These are phyloP conservation scores for Sinocyclocheilus anophthalmus DNA, from an alignment of 2,113 vertebrate species.

Conservation along the genomic window DNA sequence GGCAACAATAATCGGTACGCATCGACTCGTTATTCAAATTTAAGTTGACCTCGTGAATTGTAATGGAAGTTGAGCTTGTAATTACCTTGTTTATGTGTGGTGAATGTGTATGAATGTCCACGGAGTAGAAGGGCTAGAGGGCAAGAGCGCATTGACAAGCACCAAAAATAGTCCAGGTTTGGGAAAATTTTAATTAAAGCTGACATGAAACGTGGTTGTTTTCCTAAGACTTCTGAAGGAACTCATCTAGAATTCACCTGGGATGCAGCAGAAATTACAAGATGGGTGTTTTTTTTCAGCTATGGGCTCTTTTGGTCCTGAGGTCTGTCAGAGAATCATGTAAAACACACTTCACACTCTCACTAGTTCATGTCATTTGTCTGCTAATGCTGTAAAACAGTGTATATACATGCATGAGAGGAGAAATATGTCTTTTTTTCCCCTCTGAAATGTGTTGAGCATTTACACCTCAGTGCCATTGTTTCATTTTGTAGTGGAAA, in stretches of 20 bases:
- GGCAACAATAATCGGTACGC: slow-evolving; percentile 49
- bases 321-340: not conserved
- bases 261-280: not conserved
- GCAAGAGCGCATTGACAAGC: not conserved
- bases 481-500: not conserved
- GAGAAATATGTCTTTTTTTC: not conserved
- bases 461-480: not conserved
- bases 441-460: not conserved
- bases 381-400: not conserved
- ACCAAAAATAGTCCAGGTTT: not conserved
- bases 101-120: not conserved
- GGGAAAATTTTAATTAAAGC: not conserved
- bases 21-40: slow-evolving; percentile 21
- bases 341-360: not conserved
- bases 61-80: slow-evolving; percentile 21
- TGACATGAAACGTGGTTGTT: slow-evolving; percentile 13
- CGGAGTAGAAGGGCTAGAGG: not conserved
- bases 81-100: slow-evolving; percentile 16
- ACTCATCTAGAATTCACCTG: not conserved
- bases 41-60: slow-evolving; percentile 6
- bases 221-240: not conserved
- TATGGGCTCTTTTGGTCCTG: not conserved
- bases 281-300: not conserved
- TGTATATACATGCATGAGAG: not conserved
- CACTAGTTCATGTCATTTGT: not conserved